A percentile compares a stretch with the other conserved stretches of the same genome.
Evolutionary conservation across 2,888 invertebrate genomes (phyloP).

Genomic region (Meliscaeva auricollis): DNA sequence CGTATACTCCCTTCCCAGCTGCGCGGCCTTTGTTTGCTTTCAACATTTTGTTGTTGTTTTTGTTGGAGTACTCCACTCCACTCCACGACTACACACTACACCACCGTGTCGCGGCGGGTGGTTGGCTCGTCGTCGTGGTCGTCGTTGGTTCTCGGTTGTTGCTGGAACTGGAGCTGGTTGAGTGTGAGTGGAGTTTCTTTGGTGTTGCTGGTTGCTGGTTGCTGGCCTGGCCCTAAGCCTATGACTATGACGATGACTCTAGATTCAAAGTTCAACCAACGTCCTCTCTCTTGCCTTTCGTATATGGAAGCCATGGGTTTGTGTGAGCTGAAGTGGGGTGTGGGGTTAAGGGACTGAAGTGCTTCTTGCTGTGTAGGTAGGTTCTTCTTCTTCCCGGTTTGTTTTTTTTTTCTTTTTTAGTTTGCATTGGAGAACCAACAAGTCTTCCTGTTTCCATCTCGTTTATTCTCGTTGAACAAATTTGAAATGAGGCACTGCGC

Average conservation of each 20-base stretch:
- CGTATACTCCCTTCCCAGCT: constrained; percentile 50
- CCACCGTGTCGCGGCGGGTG: constrained; percentile 37
- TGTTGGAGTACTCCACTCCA: constrained; percentile 1
- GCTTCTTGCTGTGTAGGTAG: background rate
- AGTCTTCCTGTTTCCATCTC: constrained; percentile 72
- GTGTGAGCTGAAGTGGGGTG: no score
- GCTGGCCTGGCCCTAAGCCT: background rate
- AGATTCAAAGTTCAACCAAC: constrained; percentile 57
- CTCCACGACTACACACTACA: background rate
- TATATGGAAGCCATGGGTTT: background rate
- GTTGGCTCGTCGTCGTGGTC: constrained; percentile 18
- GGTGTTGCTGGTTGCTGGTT: constrained; percentile 8
- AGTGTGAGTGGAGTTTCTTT: constrained; percentile 21
- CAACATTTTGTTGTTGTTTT: constrained; percentile 30
- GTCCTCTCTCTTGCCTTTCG: constrained; percentile 36
- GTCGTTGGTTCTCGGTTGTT: background rate
- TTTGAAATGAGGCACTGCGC: background rate
- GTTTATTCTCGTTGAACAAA: constrained; percentile 30
- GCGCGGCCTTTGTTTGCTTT: constrained; percentile 25
- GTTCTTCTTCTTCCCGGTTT: constrained; percentile 32
- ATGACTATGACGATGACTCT: constrained; percentile 30
- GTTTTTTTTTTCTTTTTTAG: constrained; percentile 28
- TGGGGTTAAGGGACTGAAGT: no score
- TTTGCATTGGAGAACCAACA: constrained; percentile 63
- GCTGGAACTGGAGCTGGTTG: background rate